Percentiles rank a stretch among this genome's conserved stretches.
phyloP scores from a whole-genome alignment of 2,113 vertebrate genomes.

The Neotoma lepida region DNA sequence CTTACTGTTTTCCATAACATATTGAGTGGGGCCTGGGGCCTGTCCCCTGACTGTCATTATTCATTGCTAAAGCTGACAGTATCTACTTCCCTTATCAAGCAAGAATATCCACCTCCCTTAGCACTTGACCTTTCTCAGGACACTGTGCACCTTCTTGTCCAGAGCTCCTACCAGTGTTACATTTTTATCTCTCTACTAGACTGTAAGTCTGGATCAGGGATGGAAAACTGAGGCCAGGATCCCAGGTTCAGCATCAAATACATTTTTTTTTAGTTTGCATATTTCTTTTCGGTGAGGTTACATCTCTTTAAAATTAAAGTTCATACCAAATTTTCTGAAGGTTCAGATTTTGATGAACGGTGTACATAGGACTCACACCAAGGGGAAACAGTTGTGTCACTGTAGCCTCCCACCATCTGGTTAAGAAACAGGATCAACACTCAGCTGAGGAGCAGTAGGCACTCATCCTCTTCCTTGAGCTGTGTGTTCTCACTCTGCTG shows the following conservation, averaged over 20 bases:
- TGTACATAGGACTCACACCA: not conserved
- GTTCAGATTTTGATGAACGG: not conserved
- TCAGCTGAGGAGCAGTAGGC: not conserved
- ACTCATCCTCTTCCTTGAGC: not conserved
- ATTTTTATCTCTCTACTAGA: not conserved
- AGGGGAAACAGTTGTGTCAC: not conserved
- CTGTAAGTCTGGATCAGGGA: not conserved
- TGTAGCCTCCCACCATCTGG: accelerated
- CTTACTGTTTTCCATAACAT: not conserved
- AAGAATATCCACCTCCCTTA: accelerated
- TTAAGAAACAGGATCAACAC: not conserved
- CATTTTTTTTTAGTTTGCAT: not conserved
- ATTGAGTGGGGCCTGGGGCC: not conserved
- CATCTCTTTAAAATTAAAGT: not conserved
- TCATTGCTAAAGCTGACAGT: not conserved
- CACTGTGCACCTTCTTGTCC: not conserved
- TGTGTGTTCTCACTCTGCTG: no score
- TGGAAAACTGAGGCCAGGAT: not conserved
- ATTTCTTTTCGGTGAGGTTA: not conserved
- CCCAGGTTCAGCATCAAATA: not conserved
- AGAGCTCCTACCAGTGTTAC: accelerated
- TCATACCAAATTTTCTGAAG: not conserved
- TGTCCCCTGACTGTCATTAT: not conserved
- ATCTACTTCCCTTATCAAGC: no score
- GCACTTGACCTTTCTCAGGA: accelerated